Conservation (phyloP, 2,888 invertebrate species). For the Sminthurides aquaticus region DNA sequence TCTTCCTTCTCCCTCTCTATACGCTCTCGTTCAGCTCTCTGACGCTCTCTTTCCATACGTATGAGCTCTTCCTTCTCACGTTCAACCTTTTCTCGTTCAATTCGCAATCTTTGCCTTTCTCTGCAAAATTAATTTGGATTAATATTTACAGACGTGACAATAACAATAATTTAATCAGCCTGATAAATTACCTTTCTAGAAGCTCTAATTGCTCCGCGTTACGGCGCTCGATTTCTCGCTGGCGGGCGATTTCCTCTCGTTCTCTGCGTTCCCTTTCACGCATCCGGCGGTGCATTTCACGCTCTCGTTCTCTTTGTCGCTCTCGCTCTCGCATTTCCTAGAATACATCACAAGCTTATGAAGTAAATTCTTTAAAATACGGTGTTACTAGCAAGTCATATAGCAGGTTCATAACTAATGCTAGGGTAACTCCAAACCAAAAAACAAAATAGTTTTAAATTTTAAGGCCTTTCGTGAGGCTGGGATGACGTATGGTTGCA, state of each 20-base stretch:
- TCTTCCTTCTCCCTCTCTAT: slow-evolving; percentile 66
- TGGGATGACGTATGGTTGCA: no score
- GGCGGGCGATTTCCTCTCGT: slow-evolving; percentile 67
- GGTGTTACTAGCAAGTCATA: no score
- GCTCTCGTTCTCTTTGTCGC: slow-evolving; percentile 62
- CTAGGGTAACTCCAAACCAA: no score
- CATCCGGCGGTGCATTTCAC: slow-evolving; percentile 68
- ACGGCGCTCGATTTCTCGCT: slow-evolving; percentile 70
- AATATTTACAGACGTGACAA: slow-evolving; percentile 6
- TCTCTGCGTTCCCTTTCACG: slow-evolving; percentile 66
- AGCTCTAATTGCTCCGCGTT: slow-evolving; percentile 33
- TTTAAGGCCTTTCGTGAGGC: no score
- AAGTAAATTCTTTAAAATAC: no score
- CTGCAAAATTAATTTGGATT: slow-evolving; percentile 46
- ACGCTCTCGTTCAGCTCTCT: slow-evolving; percentile 58
- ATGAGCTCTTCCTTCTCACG: slow-evolving; percentile 78
- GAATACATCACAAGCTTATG: no score
- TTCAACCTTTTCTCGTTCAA: slow-evolving; percentile 80
- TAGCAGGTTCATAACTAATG: no score
- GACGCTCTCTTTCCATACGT: slow-evolving; percentile 74
- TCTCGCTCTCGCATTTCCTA: slow-evolving; percentile 54
- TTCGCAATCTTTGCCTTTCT: slow-evolving; percentile 69
- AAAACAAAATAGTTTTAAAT: no score
- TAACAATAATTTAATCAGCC: no score
- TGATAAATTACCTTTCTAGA: slow-evolving; percentile 28